phyloP scores from a whole-genome alignment of 2,888 invertebrate species.

The Drosophila borborema region DNA sequence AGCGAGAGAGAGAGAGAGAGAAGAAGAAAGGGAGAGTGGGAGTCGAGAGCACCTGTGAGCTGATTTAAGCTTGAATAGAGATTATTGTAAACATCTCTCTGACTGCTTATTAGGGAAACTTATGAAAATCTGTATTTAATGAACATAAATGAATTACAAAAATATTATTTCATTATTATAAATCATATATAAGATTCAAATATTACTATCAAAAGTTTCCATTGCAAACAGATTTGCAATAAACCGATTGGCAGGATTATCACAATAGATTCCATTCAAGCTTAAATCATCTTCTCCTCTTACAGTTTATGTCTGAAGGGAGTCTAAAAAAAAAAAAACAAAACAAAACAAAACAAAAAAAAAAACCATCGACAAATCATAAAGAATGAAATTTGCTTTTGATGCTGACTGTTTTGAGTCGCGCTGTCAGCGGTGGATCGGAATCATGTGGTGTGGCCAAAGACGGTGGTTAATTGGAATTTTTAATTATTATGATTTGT shows the following conservation, averaged over 20 bases:
- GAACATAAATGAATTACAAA: too few species aligned
- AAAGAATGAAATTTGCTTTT: constrained; percentile 52
- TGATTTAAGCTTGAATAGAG: too few species aligned
- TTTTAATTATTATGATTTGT: constrained; percentile 80
- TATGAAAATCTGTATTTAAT: too few species aligned
- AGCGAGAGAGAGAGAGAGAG: too few species aligned
- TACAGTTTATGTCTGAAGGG: constrained; percentile 4
- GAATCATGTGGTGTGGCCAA: constrained; percentile 28
- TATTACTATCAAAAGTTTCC: too few species aligned
- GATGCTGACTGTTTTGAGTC: constrained; percentile 26
- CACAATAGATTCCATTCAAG: constrained; percentile 3
- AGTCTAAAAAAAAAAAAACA: neutral
- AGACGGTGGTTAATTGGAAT: constrained; percentile 71
- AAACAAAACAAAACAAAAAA: accelerated
- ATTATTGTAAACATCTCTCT: too few species aligned
- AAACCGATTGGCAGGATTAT: neutral
- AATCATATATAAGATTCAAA: too few species aligned
- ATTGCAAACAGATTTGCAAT: neutral
- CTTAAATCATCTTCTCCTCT: neutral
- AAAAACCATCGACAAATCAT: neutral
- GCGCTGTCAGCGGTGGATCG: neutral
- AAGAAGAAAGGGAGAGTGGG: too few species aligned
- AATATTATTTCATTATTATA: too few species aligned
- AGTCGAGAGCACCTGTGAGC: too few species aligned
- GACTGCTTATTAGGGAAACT: too few species aligned